These are phyloP conservation scores for Pandemis corylana DNA, from an alignment of 2,888 invertebrate species.

Conservation along the genomic window DNA sequence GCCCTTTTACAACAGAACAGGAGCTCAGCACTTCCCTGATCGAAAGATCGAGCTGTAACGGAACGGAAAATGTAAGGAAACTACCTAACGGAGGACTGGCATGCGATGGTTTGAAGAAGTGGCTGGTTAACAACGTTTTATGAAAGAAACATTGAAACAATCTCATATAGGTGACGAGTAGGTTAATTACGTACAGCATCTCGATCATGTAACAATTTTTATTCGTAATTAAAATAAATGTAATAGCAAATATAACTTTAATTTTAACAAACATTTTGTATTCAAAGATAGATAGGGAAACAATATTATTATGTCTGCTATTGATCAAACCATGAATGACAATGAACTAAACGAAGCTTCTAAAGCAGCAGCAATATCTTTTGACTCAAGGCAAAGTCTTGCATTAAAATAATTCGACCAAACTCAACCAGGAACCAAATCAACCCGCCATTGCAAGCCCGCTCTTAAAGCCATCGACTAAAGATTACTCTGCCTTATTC, in stretches of 20 bases:
- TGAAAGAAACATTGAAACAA: not conserved
- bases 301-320: not conserved
- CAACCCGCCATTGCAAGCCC: slow-evolving; percentile 19
- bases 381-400: slow-evolving; percentile 25
- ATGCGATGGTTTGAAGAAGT: slow-evolving; percentile 11
- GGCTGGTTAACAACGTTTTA: not conserved
- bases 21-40: slow-evolving; percentile 32
- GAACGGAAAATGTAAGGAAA: slow-evolving; percentile 20
- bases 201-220: no score
- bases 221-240: no score
- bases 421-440: slow-evolving; percentile 38
- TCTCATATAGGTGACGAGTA: not conserved
- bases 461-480: slow-evolving; percentile 29
- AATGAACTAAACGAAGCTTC: not conserved
- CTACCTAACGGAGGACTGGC: slow-evolving; percentile 2
- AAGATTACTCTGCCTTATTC: slow-evolving; percentile 15
- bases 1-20: not conserved
- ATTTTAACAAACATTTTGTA: no score
- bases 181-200: no score
- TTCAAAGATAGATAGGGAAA: no score
- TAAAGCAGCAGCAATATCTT: slow-evolving; percentile 3
- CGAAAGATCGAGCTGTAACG: slow-evolving; percentile 27
- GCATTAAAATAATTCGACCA: slow-evolving; percentile 40
- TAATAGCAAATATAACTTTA: no score
- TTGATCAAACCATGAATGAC: not conserved